Base-by-base conservation (phyloP, 1,140 invertebrate species). In the Plutomurus gul region DNA sequence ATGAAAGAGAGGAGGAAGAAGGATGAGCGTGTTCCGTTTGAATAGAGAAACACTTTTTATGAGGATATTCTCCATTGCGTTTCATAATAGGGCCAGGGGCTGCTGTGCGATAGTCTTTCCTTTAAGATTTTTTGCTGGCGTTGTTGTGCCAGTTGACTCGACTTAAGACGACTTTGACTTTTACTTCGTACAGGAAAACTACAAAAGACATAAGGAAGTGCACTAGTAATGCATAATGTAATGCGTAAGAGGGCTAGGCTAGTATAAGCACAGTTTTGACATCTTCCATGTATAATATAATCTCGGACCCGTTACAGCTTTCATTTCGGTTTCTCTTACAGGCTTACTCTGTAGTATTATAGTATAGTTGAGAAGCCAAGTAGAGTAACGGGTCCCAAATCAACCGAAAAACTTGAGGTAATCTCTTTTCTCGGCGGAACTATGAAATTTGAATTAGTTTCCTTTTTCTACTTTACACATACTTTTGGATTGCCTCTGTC, bases 371-470 rank as follows among this genome's bases (percentile, higher is more conserved):
- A 56, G 30, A 13, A 27, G 7, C 13, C 3, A 6, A 51, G 30
- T 30, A 27, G 36, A 30, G 40, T 76, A 79, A 56, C 78, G 47
- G 7, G 13, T 16, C 10, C 70, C 56, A 79, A 79, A 75, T 79
- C 49, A 79, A 79, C 51, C 60, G 73, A 79, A 39, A 80, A 70
- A 47, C 74, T 33, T 25, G 33, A 49, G 76, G 39, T 77, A 81
- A 81, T 81, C 80, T 76, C 36, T 56, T 77, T 43, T 75, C 75
- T 81, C 25, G 49, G 43, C 76, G 72, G 73, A 78, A 81, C 80
- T 75, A 81, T 81, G 80, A 81, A 78, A 77, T 77, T 81, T 77
- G 80, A 81, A 81, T 81, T 78, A 76, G 39, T 22, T 51, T 60
- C 25, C 27, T 76, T 30, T 30, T 76, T 20, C 36, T 49, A 8